Evolutionary conservation across 2,888 invertebrate species (phyloP).

Genomic region (Xylota segnis): DNA sequence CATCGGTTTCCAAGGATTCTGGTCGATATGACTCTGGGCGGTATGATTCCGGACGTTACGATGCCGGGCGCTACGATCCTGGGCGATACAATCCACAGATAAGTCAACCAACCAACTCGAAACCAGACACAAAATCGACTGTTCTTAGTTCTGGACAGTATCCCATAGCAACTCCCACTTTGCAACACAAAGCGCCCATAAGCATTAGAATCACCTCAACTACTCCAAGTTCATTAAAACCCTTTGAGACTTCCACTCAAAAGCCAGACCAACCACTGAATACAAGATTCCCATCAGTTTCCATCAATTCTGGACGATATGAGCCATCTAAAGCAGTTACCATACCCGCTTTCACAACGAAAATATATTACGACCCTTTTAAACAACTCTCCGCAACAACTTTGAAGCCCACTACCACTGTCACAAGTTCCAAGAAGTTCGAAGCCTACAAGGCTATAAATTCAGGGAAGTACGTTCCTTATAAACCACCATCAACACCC

Average conservation of each 20-base stretch:
- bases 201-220: constrained; percentile 4
- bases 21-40: constrained; percentile 36
- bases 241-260: neutral
- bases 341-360: neutral
- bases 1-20: neutral
- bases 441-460: neutral
- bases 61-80: constrained; percentile 30
- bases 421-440: neutral
- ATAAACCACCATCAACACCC: neutral
- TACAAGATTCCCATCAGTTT: neutral
- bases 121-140: neutral
- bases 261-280: constrained; percentile 1
- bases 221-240: neutral
- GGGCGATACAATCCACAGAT: constrained; percentile 14
- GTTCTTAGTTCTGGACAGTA: constrained; percentile 2
- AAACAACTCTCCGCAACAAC: constrained; percentile 20
- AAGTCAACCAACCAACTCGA: neutral
- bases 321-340: neutral
- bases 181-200: neutral
- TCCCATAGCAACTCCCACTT: constrained; percentile 1
- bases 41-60: constrained; percentile 43
- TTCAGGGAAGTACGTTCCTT: neutral
- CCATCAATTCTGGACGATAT: neutral
- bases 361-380: constrained; percentile 28
- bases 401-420: constrained; percentile 7